Evolutionary conservation across 2,113 vertebrate species (phyloP).

Genomic region (Martes martes): DNA sequence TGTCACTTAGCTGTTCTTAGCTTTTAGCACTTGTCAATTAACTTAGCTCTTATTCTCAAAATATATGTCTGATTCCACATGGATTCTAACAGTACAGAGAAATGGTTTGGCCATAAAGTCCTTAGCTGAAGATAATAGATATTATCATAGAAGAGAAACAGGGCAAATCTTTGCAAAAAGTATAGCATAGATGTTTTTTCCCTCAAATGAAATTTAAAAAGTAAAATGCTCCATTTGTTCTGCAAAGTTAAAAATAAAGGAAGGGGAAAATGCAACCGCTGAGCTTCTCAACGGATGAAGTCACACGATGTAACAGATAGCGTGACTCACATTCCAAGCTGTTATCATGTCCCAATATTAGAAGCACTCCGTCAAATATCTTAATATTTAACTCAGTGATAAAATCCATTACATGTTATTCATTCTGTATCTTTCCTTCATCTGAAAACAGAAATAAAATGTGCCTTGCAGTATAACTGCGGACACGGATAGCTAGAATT

Average conservation of each 20-base stretch:
- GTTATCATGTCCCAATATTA: background rate
- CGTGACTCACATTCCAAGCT: background rate
- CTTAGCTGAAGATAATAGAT: background rate
- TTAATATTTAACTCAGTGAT: slow-evolving; percentile 1
- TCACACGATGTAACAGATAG: background rate
- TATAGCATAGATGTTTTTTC: background rate
- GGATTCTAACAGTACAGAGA: background rate
- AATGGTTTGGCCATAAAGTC: background rate
- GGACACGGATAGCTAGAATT: background rate
- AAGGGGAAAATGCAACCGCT: background rate
- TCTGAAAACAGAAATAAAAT: slow-evolving; percentile 24
- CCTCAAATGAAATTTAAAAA: background rate
- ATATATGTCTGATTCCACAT: background rate
- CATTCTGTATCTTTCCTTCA: background rate
- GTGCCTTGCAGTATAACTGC: background rate
- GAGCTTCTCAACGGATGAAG: background rate
- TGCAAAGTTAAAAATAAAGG: background rate
- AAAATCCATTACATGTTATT: background rate
- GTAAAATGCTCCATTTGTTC: background rate
- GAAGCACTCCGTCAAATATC: background rate
- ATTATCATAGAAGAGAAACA: background rate
- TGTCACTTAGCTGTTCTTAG: background rate
- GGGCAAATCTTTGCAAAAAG: slow-evolving; percentile 26
- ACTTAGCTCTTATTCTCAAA: background rate
- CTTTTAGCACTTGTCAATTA: background rate